A percentile compares a stretch with the other conserved stretches of the same genome.
phyloP scores from a whole-genome alignment of 2,797 vertebrate species.

The Miichthys miiuy region DNA sequence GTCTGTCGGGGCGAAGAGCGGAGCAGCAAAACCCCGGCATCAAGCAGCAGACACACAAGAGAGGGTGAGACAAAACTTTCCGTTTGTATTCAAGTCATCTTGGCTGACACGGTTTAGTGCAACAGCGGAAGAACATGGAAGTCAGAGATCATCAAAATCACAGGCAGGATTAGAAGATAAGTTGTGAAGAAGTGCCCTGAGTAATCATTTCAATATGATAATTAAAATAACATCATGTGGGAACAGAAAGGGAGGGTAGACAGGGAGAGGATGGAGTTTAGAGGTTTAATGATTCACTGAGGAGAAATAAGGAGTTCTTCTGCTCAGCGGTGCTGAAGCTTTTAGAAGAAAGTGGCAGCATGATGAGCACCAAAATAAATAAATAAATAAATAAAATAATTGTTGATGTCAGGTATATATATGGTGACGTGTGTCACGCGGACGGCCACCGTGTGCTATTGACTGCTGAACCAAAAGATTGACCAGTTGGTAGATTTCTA shows the following conservation, averaged over 20 bases:
- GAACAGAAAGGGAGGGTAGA: background rate
- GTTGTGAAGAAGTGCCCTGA: background rate
- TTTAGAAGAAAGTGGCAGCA: background rate
- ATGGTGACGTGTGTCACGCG: conserved; percentile 24
- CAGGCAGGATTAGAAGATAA: conserved; percentile 12
- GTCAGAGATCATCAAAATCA: conserved; percentile 29
- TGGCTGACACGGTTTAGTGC: conserved; percentile 32
- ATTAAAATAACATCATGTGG: background rate
- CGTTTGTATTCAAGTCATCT: conserved; percentile 3
- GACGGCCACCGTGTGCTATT: conserved; percentile 44
- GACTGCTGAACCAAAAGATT: conserved; percentile 60
- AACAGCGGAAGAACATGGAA: conserved; percentile 1
- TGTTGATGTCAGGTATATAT: background rate
- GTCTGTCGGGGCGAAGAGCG: conserved; percentile 16
- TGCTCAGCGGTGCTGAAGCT: too few species aligned
- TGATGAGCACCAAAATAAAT: background rate
- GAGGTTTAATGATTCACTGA: conserved; percentile 12
- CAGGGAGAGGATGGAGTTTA: background rate
- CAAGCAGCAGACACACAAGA: conserved; percentile 1
- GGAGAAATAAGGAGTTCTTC: conserved; percentile 1
- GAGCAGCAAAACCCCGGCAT: conserved; percentile 18
- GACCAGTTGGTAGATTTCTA: conserved; percentile 68
- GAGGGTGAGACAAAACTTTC: conserved; percentile 58
- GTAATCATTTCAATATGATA: background rate
- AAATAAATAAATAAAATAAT: too few species aligned